Conservation (phyloP, 2,113 vertebrate species). For the Lathamus discolor region DNA sequence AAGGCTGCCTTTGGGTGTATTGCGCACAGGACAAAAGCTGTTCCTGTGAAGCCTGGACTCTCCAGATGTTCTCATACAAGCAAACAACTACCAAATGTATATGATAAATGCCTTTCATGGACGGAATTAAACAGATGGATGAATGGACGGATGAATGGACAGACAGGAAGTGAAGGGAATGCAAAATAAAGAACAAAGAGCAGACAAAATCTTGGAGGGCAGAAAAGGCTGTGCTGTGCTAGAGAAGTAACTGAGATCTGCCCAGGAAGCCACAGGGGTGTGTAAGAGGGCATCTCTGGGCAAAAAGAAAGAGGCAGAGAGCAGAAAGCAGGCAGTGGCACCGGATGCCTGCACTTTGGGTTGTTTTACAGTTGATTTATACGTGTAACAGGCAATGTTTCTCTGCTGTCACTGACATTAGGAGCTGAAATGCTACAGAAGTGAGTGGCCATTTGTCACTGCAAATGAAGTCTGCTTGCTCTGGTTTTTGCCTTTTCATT, state of each 20-base stretch:
- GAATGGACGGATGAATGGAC: background rate
- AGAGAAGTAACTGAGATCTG: background rate
- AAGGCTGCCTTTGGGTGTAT: background rate
- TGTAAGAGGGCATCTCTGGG: background rate
- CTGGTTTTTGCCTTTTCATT: background rate
- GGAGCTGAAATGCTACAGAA: conserved; percentile 32
- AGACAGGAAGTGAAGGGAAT: background rate
- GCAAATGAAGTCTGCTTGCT: conserved; percentile 12
- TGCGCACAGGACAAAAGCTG: background rate
- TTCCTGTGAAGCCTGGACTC: background rate
- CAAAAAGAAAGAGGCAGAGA: background rate
- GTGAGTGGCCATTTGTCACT: conserved; percentile 25
- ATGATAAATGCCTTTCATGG: background rate
- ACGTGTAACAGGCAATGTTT: conserved; percentile 23
- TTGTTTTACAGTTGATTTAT: conserved; percentile 58
- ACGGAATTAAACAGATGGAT: background rate
- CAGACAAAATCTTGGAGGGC: background rate
- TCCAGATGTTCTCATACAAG: background rate
- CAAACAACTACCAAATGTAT: background rate
- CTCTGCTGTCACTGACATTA: conserved; percentile 19
- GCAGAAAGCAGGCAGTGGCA: background rate
- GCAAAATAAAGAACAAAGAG: background rate
- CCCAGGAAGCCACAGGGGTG: background rate
- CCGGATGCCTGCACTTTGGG: background rate
- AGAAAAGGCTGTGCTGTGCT: fast-evolving